A percentile compares a stretch with the other conserved stretches of the same genome.
Conservation (phyloP, 30 jellyfish, hydroid and myxozoan genomes). For the Aurelia aurita region DNA sequence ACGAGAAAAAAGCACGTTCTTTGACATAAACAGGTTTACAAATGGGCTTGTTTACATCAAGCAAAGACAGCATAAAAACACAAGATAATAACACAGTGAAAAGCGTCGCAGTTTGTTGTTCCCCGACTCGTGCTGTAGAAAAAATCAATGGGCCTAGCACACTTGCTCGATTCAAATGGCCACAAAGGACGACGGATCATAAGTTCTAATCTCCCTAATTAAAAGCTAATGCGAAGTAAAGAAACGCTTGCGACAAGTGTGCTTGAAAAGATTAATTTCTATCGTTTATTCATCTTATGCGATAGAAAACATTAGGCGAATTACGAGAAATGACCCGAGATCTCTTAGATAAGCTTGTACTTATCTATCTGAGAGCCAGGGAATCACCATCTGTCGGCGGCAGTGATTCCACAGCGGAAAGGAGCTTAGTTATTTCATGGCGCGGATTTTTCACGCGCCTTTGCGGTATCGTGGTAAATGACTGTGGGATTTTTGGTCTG, state of each 20-base stretch:
- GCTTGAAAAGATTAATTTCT: not conserved
- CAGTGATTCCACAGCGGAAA: not conserved
- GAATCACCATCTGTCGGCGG: slow-evolving; percentile 59
- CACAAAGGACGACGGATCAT: slow-evolving; percentile 38
- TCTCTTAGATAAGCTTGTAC: not conserved
- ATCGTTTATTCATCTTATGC: slow-evolving; percentile 1
- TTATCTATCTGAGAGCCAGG: slow-evolving; percentile 6
- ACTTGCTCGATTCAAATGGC: slow-evolving; percentile 20
- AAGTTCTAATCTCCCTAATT: slow-evolving; percentile 2
- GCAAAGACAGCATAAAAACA: too few species aligned
- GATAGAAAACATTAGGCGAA: not conserved
- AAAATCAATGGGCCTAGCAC: slow-evolving; percentile 8
- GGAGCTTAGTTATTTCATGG: too few species aligned
- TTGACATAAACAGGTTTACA: too few species aligned
- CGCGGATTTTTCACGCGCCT: too few species aligned
- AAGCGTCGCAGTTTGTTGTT: too few species aligned
- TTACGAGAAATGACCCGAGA: slow-evolving; percentile 23
- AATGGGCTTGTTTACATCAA: too few species aligned
- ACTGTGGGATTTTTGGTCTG: too few species aligned
- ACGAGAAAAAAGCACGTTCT: too few species aligned
- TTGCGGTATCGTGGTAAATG: too few species aligned
- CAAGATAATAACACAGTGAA: too few species aligned
- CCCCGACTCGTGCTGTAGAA: slow-evolving; percentile 30
- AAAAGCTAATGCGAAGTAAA: slow-evolving; percentile 16
- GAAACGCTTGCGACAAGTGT: slow-evolving; percentile 42